Base-by-base conservation (phyloP, 2,888 invertebrate genomes). In the Boloria euphrosyne region DNA sequence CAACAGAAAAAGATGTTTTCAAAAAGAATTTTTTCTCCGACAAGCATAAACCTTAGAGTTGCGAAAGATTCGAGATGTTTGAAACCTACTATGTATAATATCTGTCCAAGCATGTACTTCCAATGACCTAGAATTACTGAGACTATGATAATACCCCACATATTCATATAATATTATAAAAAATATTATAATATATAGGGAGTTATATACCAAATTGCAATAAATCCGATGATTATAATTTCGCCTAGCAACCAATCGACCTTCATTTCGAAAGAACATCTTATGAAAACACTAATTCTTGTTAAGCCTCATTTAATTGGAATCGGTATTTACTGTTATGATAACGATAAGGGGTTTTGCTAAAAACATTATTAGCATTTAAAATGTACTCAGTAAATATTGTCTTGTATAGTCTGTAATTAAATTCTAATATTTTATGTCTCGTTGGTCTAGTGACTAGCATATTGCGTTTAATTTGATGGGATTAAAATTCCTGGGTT, bases 191-290 rank as follows among this genome's bases (percentile, higher is more conserved):
- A 10, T 38, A 38, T 38, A 3, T 38, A 38, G 2, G 1, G 22
- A 22, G 3, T 22, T 22, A 22, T 47, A 57, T 18, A 57, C 13
- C 46, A 27, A 57, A 46, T 46, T 46, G 22, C 46, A 50, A 38
- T 38, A 38, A 38, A 38, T 50, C 18, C 58, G 31, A 59, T 52
- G 61, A 69, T 63, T 53, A 47, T 46, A 31, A 62, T 27, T 54
- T 62, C 47, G 46, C n/a, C 17, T 62, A 47, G 49, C 18, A 47
- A 44, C 57, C 57, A 22, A 57, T 57, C 57, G 46, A 1, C 44
- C 22, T 57, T 22, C 14, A 44, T 57, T 46, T 46, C 46, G 46
- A 57, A 38, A 57, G 57, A 57, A 57, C 57, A n/a, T 57, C 46
- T 46, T 46, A 57, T 57, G 57, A 46, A 57, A 57, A 22, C 46